Conservation (phyloP, 2,113 vertebrate species). For the Rana temporaria region DNA sequence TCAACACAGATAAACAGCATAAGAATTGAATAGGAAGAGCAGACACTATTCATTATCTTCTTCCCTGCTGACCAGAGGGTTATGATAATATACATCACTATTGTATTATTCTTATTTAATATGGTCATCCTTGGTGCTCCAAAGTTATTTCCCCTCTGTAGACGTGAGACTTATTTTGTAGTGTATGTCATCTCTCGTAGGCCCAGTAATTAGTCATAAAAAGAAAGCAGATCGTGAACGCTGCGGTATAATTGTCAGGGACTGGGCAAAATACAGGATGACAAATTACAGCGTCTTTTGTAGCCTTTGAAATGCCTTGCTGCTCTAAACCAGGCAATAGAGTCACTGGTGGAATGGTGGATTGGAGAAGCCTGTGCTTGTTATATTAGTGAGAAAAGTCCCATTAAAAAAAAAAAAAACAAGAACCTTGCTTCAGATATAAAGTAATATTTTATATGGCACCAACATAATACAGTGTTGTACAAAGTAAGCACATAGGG, state of each 20-base stretch:
- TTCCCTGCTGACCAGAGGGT: not conserved
- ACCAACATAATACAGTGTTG: no score
- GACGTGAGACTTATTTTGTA: conserved; percentile 46
- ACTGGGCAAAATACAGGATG: conserved; percentile 34
- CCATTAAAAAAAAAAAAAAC: not conserved
- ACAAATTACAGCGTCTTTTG: conserved; percentile 49
- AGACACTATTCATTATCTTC: conserved; percentile 42
- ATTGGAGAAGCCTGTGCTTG: not conserved
- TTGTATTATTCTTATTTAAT: not conserved
- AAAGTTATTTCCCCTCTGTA: conserved; percentile 22
- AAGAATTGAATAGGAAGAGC: not conserved
- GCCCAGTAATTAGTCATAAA: conserved; percentile 55
- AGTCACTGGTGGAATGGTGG: conserved; percentile 12
- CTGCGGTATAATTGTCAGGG: conserved; percentile 55
- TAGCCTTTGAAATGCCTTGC: conserved; percentile 30
- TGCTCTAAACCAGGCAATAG: conserved; percentile 7
- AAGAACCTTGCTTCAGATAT: no score
- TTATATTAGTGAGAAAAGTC: not conserved
- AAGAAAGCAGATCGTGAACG: conserved; percentile 52
- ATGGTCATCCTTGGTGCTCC: conserved; percentile 26
- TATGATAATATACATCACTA: conserved; percentile 12
- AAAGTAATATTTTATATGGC: no score
- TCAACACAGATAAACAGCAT: not conserved
- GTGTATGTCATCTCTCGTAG: conserved; percentile 54
- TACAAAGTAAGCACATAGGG: no score